A percentile compares a stretch with the other conserved stretches of the same genome.
phyloP scores from a whole-genome alignment of 2,888 invertebrate species.

The Subacronicta megacephala region DNA sequence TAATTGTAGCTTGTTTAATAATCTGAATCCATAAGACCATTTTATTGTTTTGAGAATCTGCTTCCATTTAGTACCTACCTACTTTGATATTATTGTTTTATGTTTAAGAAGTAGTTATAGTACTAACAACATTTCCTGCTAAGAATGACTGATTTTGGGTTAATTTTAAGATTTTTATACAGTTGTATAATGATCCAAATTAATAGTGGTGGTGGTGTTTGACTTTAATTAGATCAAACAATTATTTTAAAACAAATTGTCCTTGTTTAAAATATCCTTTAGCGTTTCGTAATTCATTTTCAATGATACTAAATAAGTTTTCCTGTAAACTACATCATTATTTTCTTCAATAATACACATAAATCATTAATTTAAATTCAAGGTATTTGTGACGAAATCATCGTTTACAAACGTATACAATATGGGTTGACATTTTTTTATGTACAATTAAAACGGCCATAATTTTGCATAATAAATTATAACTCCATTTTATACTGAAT shows the following conservation, averaged over 20 bases:
- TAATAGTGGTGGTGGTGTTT: constrained; percentile 7
- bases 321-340: constrained; percentile 24
- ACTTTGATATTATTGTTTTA: constrained; percentile 44
- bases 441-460: constrained; percentile 50
- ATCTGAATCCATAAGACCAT: constrained; percentile 14
- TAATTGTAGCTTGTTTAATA: constrained; percentile 11
- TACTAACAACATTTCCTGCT: constrained; percentile 29
- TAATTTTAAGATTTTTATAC: constrained; percentile 28
- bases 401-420: constrained; percentile 21
- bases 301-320: constrained; percentile 6
- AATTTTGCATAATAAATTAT: constrained; percentile 45
- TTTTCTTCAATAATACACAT: constrained; percentile 15
- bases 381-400: constrained; percentile 2
- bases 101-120: constrained; percentile 30
- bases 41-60: constrained; percentile 32
- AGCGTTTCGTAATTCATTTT: constrained; percentile 1
- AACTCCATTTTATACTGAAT: constrained; percentile 15
- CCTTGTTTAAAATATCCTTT: constrained; percentile 1
- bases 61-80: constrained; percentile 37
- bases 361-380: constrained; percentile 1
- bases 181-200: not conserved
- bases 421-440: constrained; percentile 29
- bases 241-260: constrained; percentile 3
- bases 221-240: not conserved
- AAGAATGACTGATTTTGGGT: constrained; percentile 49